phyloP scores from a whole-genome alignment of 2,113 vertebrate species.

The Melospiza melodia region DNA sequence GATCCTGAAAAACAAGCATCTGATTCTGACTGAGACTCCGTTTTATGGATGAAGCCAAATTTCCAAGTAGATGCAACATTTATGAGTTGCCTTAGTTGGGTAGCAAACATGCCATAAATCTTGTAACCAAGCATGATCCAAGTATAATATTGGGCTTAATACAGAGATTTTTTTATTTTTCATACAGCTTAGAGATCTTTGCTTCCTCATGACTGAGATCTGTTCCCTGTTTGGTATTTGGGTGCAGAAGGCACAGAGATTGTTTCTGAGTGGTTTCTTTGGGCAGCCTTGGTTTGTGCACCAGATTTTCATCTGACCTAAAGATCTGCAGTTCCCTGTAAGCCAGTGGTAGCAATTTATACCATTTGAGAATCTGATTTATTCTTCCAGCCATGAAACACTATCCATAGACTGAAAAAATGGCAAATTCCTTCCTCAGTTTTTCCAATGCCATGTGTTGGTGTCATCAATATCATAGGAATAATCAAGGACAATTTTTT shows the following conservation, averaged over 20 bases:
- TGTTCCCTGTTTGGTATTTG: neutral
- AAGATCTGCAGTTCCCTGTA: neutral
- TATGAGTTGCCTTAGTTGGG: neutral
- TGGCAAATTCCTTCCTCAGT: neutral
- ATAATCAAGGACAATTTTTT: neutral
- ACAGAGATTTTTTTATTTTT: neutral
- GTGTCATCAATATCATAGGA: neutral
- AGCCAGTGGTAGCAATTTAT: neutral
- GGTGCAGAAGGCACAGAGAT: neutral
- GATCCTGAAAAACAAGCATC: neutral
- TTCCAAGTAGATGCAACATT: neutral
- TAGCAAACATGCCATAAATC: neutral
- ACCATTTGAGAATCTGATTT: neutral
- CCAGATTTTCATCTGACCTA: neutral
- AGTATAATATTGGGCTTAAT: neutral
- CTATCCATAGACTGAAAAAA: neutral
- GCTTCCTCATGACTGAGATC: neutral
- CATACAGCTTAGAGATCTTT: neutral
- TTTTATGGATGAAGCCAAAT: neutral
- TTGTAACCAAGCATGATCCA: neutral
- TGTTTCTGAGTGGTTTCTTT: neutral
- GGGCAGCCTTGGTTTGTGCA: neutral
- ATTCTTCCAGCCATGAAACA: neutral
- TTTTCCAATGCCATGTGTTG: neutral
- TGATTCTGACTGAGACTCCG: neutral